phyloP scores from a whole-genome alignment of 1,140 invertebrate species.

The Steinernema feltiae region DNA sequence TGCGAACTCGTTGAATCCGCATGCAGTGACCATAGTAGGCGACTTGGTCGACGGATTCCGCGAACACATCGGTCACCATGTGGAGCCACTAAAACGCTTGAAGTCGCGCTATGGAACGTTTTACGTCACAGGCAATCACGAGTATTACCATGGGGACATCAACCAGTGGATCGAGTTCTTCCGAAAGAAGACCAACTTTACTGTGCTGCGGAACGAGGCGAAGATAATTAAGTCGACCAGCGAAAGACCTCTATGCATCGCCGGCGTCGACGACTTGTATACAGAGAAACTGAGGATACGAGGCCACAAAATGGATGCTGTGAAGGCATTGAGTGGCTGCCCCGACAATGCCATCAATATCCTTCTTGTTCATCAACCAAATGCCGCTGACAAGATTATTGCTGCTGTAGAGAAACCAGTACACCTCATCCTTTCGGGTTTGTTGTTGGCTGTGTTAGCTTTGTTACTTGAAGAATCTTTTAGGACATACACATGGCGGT shows the following conservation, averaged over 20 bases:
- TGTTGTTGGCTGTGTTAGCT: neutral
- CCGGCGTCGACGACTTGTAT: conserved; percentile 40
- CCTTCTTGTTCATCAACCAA: conserved; percentile 42
- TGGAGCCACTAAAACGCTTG: conserved; percentile 29
- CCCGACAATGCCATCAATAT: conserved; percentile 26
- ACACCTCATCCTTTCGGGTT: neutral
- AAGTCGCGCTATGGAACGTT: conserved; percentile 38
- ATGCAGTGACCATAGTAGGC: conserved; percentile 38
- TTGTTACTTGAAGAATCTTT: neutral
- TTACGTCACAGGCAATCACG: conserved; percentile 36
- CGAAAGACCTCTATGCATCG: conserved; percentile 27
- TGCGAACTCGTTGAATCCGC: conserved; percentile 34
- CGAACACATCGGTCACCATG: conserved; percentile 22
- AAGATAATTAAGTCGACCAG: conserved; percentile 15
- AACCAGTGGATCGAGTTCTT: conserved; percentile 44
- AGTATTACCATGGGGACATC: conserved; percentile 40
- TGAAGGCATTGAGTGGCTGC: conserved; percentile 33
- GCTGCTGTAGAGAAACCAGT: neutral
- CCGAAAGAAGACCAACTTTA: conserved; percentile 27
- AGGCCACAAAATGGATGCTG: conserved; percentile 38
- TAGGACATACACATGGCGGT: conserved; percentile 21
- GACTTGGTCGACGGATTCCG: conserved; percentile 43
- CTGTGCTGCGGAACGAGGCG: conserved; percentile 29
- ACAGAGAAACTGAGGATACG: conserved; percentile 11
- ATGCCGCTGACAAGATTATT: conserved; percentile 36